These are phyloP conservation scores for Dryococelus australis DNA, from an alignment of 2,888 invertebrate genomes.

Conservation along the genomic window DNA sequence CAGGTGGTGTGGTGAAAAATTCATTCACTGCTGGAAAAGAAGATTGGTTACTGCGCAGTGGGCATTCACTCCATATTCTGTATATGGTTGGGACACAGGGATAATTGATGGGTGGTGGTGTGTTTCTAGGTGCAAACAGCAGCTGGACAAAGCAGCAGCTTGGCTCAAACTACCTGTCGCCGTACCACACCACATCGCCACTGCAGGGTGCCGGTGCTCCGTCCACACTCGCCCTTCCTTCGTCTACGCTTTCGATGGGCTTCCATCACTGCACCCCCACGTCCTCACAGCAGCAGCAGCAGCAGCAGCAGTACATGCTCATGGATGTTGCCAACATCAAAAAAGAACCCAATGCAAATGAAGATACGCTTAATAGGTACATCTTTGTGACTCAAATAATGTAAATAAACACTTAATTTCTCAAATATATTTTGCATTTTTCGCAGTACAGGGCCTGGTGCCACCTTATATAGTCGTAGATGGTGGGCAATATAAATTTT, in stretches of 20 bases:
- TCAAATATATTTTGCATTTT: no score
- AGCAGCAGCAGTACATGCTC: slow-evolving; percentile 20
- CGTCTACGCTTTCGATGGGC: slow-evolving; percentile 33
- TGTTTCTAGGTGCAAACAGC: slow-evolving; percentile 34
- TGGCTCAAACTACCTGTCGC: background rate
- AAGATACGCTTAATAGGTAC: slow-evolving; percentile 43
- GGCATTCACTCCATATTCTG: no score
- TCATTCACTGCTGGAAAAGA: no score
- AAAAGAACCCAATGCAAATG: slow-evolving; percentile 37
- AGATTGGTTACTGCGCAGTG: no score
- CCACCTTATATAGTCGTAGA: no score
- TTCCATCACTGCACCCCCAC: slow-evolving; percentile 27
- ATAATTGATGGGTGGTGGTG: background rate
- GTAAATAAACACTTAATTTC: no score
- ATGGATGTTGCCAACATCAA: slow-evolving; percentile 36
- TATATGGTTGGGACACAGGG: no score
- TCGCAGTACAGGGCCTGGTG: no score
- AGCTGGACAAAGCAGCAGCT: slow-evolving; percentile 35
- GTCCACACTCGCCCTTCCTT: slow-evolving; percentile 31
- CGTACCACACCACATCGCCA: slow-evolving; percentile 12
- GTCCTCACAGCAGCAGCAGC: slow-evolving; percentile 22
- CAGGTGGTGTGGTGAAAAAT: no score
- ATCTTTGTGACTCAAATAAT: no score
- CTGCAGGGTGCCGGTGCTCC: slow-evolving; percentile 30
- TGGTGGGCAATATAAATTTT: no score